Conservation (phyloP, 2,888 invertebrate species). For the Dilophus febrilis region DNA sequence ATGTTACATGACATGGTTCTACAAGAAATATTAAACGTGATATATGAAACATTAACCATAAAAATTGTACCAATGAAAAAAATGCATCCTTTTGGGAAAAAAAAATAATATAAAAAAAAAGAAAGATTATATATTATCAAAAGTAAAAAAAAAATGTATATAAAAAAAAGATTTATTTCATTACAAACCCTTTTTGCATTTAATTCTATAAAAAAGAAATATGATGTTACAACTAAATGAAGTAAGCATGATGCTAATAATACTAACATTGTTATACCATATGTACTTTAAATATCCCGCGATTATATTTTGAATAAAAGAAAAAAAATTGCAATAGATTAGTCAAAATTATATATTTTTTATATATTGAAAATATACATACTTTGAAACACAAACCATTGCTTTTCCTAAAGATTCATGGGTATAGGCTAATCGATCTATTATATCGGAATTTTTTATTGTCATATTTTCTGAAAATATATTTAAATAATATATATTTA, state of each 20-base stretch:
- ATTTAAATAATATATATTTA: no score
- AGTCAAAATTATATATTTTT: background rate
- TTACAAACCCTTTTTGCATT: slow-evolving; percentile 18
- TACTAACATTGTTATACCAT: slow-evolving; percentile 30
- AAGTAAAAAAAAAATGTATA: no score
- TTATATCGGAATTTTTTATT: no score
- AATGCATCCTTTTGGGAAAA: slow-evolving; percentile 18
- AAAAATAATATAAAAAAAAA: no score
- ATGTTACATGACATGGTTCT: slow-evolving; percentile 34
- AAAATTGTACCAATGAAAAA: slow-evolving; percentile 30
- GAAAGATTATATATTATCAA: no score
- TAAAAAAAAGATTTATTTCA: no score
- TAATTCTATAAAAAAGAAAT: slow-evolving; percentile 34
- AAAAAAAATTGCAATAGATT: background rate
- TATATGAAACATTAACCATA: slow-evolving; percentile 34
- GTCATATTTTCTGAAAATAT: no score
- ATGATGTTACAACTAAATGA: slow-evolving; percentile 39
- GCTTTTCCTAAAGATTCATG: slow-evolving; percentile 26
- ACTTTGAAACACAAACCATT: slow-evolving; percentile 22
- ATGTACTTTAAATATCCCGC: slow-evolving; percentile 27
- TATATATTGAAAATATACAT: background rate
- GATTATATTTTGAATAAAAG: background rate
- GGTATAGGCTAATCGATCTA: slow-evolving; percentile 20
- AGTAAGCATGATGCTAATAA: slow-evolving; percentile 34
- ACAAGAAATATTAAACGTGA: slow-evolving; percentile 33